Conservation (phyloP, 2,888 invertebrate genomes). For the Slavum lentiscoides region DNA sequence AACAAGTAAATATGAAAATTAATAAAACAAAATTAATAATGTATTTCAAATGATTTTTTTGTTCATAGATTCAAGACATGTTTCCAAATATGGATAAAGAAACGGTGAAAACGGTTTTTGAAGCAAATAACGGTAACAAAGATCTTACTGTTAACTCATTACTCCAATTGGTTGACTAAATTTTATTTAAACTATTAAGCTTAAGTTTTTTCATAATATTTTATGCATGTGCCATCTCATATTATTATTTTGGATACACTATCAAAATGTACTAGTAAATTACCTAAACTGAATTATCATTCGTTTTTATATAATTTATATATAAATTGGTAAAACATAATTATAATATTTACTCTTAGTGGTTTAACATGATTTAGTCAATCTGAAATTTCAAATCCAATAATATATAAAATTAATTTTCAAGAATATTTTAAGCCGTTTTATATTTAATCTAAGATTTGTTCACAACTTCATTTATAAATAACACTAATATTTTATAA, state of each 20-base stretch:
- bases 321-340: background rate
- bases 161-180: slow-evolving; percentile 80
- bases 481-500: background rate
- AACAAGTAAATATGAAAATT: slow-evolving; percentile 29
- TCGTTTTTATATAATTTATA: background rate
- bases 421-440: too few species aligned
- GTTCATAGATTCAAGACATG: slow-evolving; percentile 85
- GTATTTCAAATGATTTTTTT: slow-evolving; percentile 46
- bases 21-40: background rate
- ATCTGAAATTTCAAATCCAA: background rate
- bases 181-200: slow-evolving; percentile 34
- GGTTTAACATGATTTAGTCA: slow-evolving; percentile 1
- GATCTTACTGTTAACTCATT: slow-evolving; percentile 88
- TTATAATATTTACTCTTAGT: background rate
- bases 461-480: background rate
- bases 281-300: background rate
- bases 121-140: slow-evolving; percentile 86
- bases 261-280: slow-evolving; percentile 8
- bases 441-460: background rate
- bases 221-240: slow-evolving; percentile 25
- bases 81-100: slow-evolving; percentile 94
- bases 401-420: background rate
- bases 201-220: slow-evolving; percentile 7
- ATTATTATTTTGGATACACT: background rate
- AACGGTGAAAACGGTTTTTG: slow-evolving; percentile 86